These are phyloP conservation scores for Porites cylindrica DNA, from an alignment of 92 coral and sea anemone species.

Conservation along the genomic window DNA sequence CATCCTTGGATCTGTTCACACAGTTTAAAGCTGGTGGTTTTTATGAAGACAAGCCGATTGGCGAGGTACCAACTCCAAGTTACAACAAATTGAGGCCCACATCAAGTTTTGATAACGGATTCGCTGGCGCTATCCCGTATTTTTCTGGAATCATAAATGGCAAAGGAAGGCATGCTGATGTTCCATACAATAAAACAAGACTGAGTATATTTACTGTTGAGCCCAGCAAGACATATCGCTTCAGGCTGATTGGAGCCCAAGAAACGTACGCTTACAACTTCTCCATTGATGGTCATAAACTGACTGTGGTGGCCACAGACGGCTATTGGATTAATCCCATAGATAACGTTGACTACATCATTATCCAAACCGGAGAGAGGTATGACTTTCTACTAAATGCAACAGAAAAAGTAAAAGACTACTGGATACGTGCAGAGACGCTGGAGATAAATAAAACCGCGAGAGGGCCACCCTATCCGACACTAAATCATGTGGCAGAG, in stretches of 20 bases:
- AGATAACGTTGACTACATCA: slow-evolving; percentile 50
- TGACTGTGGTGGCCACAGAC: slow-evolving; percentile 72
- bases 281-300: slow-evolving; percentile 61
- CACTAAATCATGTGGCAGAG: too few relatives aligned
- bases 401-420: slow-evolving; percentile 15
- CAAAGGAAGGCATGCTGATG: too few relatives aligned
- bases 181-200: too few relatives aligned
- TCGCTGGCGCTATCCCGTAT: too few relatives aligned
- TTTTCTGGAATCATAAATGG: too few relatives aligned
- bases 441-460: slow-evolving; percentile 41
- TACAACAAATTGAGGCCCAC: too few relatives aligned
- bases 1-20: slow-evolving; percentile 63
- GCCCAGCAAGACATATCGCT: too few relatives aligned
- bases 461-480: background rate
- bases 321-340: slow-evolving; percentile 17
- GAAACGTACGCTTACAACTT: slow-evolving; percentile 36
- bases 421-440: too few relatives aligned
- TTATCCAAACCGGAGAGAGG: too few relatives aligned
- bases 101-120: too few relatives aligned
- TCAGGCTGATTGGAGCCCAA: slow-evolving; percentile 1
- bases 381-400: slow-evolving; percentile 48
- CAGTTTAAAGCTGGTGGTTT: slow-evolving; percentile 50
- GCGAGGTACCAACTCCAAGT: slow-evolving; percentile 44
- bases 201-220: too few relatives aligned
- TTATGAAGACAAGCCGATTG: slow-evolving; percentile 45